Evolutionary conservation across 2,797 vertebrate genomes (phyloP).

Genomic region (Falco novaeseelandiae): DNA sequence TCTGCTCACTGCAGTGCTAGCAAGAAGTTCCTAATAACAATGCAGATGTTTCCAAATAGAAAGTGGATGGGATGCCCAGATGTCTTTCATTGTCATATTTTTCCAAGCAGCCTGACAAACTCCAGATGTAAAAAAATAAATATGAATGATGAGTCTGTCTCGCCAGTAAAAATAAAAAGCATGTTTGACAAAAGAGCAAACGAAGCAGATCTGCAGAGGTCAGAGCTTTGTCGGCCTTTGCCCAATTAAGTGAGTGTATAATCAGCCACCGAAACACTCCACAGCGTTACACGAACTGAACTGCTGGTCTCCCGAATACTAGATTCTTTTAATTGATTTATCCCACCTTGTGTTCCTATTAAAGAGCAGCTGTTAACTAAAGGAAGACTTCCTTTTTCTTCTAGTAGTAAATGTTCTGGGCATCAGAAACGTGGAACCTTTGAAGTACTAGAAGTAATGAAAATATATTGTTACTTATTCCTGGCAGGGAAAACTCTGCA

Average conservation of each 20-base stretch:
- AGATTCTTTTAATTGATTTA: not conserved
- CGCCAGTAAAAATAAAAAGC: not conserved
- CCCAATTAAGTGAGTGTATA: not conserved
- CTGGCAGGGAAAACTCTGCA: not conserved
- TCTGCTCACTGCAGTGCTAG: not conserved
- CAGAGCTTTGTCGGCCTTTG: not conserved
- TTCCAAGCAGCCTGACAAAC: conserved; percentile 27
- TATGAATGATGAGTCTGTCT: not conserved
- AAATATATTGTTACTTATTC: not conserved
- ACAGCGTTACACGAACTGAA: not conserved
- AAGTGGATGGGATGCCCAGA: conserved; percentile 26
- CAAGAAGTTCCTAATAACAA: not conserved
- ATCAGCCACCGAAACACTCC: not conserved
- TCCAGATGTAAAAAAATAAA: conserved; percentile 37
- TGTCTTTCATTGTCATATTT: conserved; percentile 27
- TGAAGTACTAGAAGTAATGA: conserved; percentile 1
- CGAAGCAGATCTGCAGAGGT: not conserved
- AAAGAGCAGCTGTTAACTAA: conserved; percentile 26
- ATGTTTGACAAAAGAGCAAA: not conserved
- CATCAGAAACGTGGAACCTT: conserved; percentile 5
- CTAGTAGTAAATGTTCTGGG: conserved; percentile 36
- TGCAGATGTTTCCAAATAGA: conserved; percentile 26
- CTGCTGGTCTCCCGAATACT: not conserved
- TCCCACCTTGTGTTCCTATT: not conserved
- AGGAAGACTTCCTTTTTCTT: conserved; percentile 23